phyloP scores from a whole-genome alignment of 2,888 invertebrate genomes.

The Tigriopus californicus region DNA sequence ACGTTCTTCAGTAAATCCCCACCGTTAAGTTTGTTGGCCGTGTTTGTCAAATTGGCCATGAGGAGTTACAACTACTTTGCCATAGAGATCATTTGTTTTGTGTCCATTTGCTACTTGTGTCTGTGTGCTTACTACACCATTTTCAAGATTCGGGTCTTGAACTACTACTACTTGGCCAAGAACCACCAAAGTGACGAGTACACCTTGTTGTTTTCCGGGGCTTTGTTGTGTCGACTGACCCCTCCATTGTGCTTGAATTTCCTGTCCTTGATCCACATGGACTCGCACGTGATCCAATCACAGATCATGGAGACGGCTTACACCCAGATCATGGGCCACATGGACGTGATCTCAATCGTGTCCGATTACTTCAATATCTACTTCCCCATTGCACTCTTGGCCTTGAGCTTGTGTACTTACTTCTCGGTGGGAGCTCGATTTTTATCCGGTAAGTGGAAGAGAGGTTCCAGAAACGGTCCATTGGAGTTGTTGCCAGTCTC shows the following conservation, averaged over 20 bases:
- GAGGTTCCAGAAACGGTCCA: no score
- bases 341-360: slow-evolving; percentile 92
- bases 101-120: slow-evolving; percentile 82
- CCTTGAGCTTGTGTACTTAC: slow-evolving; percentile 80
- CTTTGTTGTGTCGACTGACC: slow-evolving; percentile 45
- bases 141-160: slow-evolving; percentile 81
- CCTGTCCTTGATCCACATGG: slow-evolving; percentile 90
- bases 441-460: slow-evolving; percentile 37
- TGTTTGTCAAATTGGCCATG: slow-evolving; percentile 64
- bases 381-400: slow-evolving; percentile 89
- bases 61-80: slow-evolving; percentile 71
- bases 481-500: no score
- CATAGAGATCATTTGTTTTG: slow-evolving; percentile 80
- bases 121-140: slow-evolving; percentile 96
- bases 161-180: slow-evolving; percentile 89
- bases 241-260: slow-evolving; percentile 98
- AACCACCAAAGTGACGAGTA: slow-evolving; percentile 98
- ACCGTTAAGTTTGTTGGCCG: slow-evolving; percentile 88
- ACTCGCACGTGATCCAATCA: slow-evolving; percentile 71
- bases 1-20: slow-evolving; percentile 87
- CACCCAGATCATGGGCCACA: slow-evolving; percentile 81
- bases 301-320: slow-evolving; percentile 5
- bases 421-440: slow-evolving; percentile 78
- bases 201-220: slow-evolving; percentile 88
- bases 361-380: slow-evolving; percentile 97